Base-by-base conservation (phyloP, 2,888 invertebrate species). In the Rotaria magnacalcarata region DNA sequence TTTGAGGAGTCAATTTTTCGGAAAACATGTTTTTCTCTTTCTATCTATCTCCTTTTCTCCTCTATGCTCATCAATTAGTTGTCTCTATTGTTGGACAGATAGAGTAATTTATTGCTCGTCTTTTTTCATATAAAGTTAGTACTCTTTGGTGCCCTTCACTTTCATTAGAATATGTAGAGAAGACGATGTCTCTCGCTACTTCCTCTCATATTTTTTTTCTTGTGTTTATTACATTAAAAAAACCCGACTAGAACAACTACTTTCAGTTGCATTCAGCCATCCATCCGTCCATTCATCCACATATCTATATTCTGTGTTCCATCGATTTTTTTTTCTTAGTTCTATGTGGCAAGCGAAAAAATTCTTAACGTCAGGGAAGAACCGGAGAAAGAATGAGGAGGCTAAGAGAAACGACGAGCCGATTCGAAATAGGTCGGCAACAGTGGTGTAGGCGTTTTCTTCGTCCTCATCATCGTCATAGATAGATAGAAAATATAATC, bases 401-500 rank as follows among this genome's bases (percentile, higher is more conserved):
- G 19, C 27, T 14, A 67, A 5, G 67, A 67, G 34, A 41, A 34
- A 41, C 67, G 34, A 67, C 19, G 34, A 7, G 19, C 5, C 41
- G 34, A 67, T 34, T 67, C 67, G 67, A 34, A 67, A 34, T 67
- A 34, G 27, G 14, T 14, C 34, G 67, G 6, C 19, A 67, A 34
- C 34, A 19, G 67, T 67, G 34, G 34, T 16, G 11, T 16, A 34
- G 21, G 24, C 67, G 67, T 67, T 67, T 67, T 67, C 67, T 7
- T 34, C 67, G 34, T 34, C 27, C 67, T 41, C 67, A 34, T 67
- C 67, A 4, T 67, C 34, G 19, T 27, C 67, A 67, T 16, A 67
- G 67, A 67, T 27, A 67, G 67, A 67, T 67, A 67, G 67, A 67
- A 67, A 27, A 67, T 67, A 19, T 27, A 67, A 34, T 67, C 67